Percentiles rank a stretch among this genome's conserved stretches.
These are phyloP conservation scores for Thamnophis sirtalis DNA, from an alignment of 2,113 vertebrate species.

Conservation along the genomic window DNA sequence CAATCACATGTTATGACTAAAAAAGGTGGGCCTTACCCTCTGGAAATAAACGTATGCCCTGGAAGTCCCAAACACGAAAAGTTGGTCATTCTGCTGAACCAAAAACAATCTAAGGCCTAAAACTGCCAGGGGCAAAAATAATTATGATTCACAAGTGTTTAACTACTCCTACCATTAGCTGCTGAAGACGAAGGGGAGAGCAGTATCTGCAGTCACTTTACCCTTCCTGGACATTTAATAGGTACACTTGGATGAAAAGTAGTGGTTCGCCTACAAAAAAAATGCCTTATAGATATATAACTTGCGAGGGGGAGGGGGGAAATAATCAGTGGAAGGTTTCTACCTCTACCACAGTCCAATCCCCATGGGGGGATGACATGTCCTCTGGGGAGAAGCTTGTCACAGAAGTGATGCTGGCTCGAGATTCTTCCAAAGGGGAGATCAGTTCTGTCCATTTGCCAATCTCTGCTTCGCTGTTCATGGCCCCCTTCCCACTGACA, in stretches of 20 bases:
- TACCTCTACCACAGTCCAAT: conserved; percentile 90
- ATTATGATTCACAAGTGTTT: not conserved
- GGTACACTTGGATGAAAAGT: too few species aligned
- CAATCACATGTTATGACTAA: not conserved
- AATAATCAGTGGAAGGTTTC: conserved; percentile 83
- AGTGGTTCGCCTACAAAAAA: not conserved
- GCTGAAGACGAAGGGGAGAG: not conserved
- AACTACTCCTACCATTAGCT: not conserved
- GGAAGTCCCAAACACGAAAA: not conserved
- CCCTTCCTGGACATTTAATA: not conserved
- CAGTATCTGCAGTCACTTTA: not conserved
- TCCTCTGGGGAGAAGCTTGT: conserved; percentile 88
- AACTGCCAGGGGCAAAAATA: not conserved
- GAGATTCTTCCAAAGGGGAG: conserved; percentile 81
- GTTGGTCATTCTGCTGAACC: not conserved
- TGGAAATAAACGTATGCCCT: not conserved
- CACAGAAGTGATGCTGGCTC: conserved; percentile 86
- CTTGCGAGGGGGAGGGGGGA: not conserved
- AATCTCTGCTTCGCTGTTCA: conserved; percentile 80
- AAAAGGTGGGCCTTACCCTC: not conserved
- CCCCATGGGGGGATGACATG: conserved; percentile 80
- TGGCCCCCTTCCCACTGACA: conserved; percentile 57
- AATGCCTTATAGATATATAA: not conserved
- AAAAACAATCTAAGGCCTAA: not conserved
- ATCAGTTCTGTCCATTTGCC: conserved; percentile 83